Conservation (phyloP, 2,888 invertebrate species). For the Athalia circularis region DNA sequence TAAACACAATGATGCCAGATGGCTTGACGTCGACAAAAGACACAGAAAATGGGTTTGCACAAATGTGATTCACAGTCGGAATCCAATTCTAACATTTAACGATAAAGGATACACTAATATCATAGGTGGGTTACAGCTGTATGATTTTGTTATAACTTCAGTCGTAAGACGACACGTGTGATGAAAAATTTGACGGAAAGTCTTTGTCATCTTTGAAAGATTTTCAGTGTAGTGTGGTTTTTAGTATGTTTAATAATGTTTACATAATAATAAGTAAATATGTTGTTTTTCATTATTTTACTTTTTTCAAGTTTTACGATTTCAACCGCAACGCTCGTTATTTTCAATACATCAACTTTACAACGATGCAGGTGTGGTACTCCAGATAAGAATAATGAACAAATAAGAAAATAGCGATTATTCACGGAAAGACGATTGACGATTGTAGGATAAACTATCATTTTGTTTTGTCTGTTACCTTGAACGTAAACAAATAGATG, state of each 20-base stretch:
- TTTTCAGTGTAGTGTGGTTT: too few relatives aligned
- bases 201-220: too few relatives aligned
- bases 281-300: too few relatives aligned
- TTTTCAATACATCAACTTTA: not conserved
- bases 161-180: too few relatives aligned
- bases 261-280: too few relatives aligned
- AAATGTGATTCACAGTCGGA: not conserved
- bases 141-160: not conserved
- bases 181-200: too few relatives aligned
- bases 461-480: too few relatives aligned
- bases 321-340: not conserved
- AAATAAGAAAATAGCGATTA: not conserved
- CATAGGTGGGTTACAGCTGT: slow-evolving; percentile 1
- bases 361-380: not conserved
- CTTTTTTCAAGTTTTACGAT: not conserved
- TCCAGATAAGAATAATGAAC: not conserved
- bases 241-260: too few relatives aligned
- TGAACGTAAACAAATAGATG: too few relatives aligned
- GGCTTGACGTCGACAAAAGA: too few relatives aligned
- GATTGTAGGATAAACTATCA: not conserved
- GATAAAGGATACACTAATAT: not conserved
- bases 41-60: not conserved
- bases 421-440: not conserved
- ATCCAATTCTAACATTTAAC: not conserved
- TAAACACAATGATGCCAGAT: too few relatives aligned